These are phyloP conservation scores for Lacerta viridis DNA, from an alignment of 2,797 vertebrate species.

Conservation along the genomic window DNA sequence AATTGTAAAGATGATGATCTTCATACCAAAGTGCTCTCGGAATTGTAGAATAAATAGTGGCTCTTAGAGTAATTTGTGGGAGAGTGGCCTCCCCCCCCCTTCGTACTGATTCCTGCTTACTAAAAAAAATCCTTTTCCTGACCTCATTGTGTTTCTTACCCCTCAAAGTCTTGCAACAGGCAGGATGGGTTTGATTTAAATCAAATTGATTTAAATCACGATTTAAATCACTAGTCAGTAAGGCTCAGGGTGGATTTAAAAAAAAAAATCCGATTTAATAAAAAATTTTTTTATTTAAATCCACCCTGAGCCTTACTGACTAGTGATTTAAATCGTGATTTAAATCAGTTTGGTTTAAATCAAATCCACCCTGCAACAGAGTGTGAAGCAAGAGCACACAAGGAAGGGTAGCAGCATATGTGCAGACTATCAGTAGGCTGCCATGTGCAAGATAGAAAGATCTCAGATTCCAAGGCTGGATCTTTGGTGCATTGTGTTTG, in stretches of 20 bases:
- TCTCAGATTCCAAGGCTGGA: not conserved
- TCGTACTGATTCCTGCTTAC: not conserved
- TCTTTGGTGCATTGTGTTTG: not conserved
- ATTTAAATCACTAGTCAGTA: no score
- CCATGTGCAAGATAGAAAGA: not conserved
- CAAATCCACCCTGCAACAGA: not conserved
- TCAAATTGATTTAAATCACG: no score
- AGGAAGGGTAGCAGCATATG: not conserved
- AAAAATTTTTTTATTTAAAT: no score
- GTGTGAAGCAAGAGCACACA: not conserved
- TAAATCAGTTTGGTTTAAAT: no score
- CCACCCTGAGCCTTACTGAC: no score
- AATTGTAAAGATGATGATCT: not conserved
- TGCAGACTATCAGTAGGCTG: not conserved
- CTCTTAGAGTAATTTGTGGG: not conserved
- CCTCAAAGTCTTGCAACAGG: not conserved
- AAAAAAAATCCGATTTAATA: no score
- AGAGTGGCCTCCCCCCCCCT: no score
- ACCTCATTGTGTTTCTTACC: not conserved
- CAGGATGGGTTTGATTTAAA: no score
- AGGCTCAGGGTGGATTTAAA: no score
- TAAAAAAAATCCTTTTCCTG: not conserved
- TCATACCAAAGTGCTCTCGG: not conserved
- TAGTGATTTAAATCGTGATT: no score
- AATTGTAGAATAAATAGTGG: not conserved